Base-by-base conservation (phyloP, 2,113 vertebrate genomes). In the Vidua chalybeata region DNA sequence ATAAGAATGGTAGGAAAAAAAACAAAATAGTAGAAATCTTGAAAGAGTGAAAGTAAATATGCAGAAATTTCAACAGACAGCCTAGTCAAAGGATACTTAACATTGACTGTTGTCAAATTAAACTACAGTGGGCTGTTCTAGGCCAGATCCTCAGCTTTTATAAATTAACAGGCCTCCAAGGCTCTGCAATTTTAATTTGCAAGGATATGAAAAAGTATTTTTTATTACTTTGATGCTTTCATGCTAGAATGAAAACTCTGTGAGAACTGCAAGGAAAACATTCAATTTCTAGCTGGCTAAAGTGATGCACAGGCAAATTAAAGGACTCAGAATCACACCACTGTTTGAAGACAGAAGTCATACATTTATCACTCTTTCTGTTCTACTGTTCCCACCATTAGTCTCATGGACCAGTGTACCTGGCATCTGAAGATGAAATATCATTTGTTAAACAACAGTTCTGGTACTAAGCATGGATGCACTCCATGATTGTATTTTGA, bases 91-190 rank as follows among this genome's bases (percentile, higher is more conserved):
- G 41, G 35, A 51, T 71, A 52, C 41, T 81, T 33, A 88, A 88
- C 31, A 84, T 16, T 63, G 71, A 69, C 15, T 84, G 19, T 52
- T 82, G 49, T 45, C 35, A 90, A 90, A 91, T 83, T 77, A 93
- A 64, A 48, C 48, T 78, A 67, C 39, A 51, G 1, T 54, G 55
- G 51, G 55, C 31, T 92, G 37, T 56, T 68, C 41, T 64, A 94
- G 64, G 56, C 68, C 61, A 92, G n/a, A 81, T 84, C 18, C 28
- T 88, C 79, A 68, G 45, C 66, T 89, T 86, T 75, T 43, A 62
- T 84, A 93, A 86, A 94, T 87, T 67, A 92, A 49, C 18, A 86
- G n/a, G 48, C 55, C 72, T 95, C 83, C 51, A 72, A 87, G 68
- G 56, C 76, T 3, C 1, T 20, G 14, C 26, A 90, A 83, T 90